Evolutionary conservation across 1,140 invertebrate species (phyloP).

Genomic region (Sipha flava): DNA sequence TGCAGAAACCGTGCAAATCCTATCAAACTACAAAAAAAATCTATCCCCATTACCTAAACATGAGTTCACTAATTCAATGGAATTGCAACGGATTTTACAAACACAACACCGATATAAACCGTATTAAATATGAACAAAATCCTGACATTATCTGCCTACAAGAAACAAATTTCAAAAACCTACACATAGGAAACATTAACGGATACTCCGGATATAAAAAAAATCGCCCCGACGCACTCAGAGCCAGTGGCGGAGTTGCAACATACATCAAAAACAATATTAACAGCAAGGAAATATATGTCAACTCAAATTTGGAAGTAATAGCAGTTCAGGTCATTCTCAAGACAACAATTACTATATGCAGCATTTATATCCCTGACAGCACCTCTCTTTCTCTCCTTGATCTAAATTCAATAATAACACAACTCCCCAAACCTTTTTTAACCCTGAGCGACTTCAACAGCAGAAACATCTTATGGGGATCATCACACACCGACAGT

Average conservation of each 20-base stretch:
- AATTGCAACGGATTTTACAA: no score
- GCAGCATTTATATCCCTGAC: not conserved
- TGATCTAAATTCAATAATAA: no score
- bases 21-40: no score
- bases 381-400: constrained; percentile 33
- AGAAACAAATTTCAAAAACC: no score
- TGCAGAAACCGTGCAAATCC: not conserved
- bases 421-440: constrained; percentile 41
- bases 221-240: not conserved
- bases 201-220: not conserved
- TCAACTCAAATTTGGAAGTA: not conserved
- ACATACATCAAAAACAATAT: not conserved
- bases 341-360: not conserved
- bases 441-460: constrained; percentile 41
- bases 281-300: not conserved
- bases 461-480: constrained; percentile 41
- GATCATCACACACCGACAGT: constrained; percentile 38
- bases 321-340: not conserved
- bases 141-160: no score
- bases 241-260: not conserved
- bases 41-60: no score
- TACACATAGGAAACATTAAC: not conserved
- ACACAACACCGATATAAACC: no score
- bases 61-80: not conserved
- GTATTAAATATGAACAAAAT: no score